Evolutionary conservation across 2,113 vertebrate genomes (phyloP).

Genomic region (Atherinomorus stipes): DNA sequence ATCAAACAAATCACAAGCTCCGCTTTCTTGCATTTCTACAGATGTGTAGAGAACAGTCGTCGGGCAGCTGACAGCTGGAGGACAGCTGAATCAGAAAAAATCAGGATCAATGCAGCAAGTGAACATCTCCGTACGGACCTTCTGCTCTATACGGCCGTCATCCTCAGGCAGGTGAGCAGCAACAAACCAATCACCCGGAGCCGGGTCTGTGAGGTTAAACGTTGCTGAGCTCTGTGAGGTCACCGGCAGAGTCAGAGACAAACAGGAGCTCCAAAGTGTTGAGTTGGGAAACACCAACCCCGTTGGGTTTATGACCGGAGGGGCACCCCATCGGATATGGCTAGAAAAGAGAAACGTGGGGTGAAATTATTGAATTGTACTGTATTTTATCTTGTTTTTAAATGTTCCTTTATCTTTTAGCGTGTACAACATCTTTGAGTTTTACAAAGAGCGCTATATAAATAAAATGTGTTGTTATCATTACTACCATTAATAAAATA

Average conservation of each 20-base stretch:
- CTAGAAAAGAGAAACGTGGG: conserved; percentile 66
- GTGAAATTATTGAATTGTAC: not conserved
- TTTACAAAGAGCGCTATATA: too few relatives aligned
- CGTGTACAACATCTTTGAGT: too few relatives aligned
- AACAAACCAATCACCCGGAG: conserved; percentile 92
- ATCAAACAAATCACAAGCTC: too few relatives aligned
- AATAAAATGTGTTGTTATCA: too few relatives aligned
- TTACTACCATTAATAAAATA: too few relatives aligned
- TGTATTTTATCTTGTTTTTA: too few relatives aligned
- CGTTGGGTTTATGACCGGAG: conserved; percentile 92
- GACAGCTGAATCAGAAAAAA: too few relatives aligned
- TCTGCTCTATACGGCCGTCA: conserved; percentile 91
- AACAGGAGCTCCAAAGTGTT: conserved; percentile 79
- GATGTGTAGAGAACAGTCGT: too few relatives aligned
- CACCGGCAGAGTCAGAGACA: conserved; percentile 82
- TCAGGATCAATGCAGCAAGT: too few relatives aligned
- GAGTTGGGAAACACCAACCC: conserved; percentile 84
- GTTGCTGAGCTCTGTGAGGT: conserved; percentile 69
- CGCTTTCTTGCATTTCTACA: too few relatives aligned
- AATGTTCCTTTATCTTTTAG: too few relatives aligned
- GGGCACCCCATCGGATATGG: conserved; percentile 90
- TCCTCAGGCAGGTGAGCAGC: conserved; percentile 92
- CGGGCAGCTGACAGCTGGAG: too few relatives aligned
- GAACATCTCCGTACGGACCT: conserved; percentile 82
- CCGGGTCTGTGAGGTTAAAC: conserved; percentile 88